Conservation (phyloP, 2,113 vertebrate genomes). For the Melospiza georgiana region DNA sequence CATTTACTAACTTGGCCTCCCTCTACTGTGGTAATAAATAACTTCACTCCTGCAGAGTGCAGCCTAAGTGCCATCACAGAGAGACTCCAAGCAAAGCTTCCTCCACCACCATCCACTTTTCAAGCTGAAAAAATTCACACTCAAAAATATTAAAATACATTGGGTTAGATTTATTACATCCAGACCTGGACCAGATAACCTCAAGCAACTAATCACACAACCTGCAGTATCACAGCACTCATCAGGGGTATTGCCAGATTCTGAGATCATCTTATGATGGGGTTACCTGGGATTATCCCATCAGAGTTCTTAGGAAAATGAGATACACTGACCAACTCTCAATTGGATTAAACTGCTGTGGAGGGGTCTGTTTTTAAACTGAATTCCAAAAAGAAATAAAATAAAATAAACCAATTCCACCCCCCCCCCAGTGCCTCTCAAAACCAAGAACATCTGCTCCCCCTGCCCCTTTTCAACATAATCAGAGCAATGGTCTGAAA, state of each 20-base stretch:
- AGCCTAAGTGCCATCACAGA: background rate
- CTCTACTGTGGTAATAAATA: background rate
- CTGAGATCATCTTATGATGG: background rate
- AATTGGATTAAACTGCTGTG: background rate
- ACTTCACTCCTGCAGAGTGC: background rate
- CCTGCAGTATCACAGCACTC: conserved; percentile 2
- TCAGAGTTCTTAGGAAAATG: conserved; percentile 6
- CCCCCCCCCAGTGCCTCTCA: background rate
- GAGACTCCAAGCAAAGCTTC: background rate
- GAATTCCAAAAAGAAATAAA: background rate
- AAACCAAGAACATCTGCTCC: rapidly evolving
- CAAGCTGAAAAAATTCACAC: background rate
- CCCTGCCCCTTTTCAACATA: background rate
- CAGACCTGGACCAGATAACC: background rate
- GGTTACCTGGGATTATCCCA: conserved; percentile 54
- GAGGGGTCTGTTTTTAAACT: background rate
- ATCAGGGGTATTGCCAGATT: background rate
- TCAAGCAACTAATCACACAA: background rate
- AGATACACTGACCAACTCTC: background rate
- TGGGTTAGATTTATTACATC: background rate
- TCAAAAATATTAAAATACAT: background rate
- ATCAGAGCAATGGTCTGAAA: background rate
- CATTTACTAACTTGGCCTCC: background rate
- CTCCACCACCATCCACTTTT: rapidly evolving
- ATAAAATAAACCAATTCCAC: background rate